phyloP scores from a whole-genome alignment of 1,140 invertebrate genomes.

The Tenebrio molitor region DNA sequence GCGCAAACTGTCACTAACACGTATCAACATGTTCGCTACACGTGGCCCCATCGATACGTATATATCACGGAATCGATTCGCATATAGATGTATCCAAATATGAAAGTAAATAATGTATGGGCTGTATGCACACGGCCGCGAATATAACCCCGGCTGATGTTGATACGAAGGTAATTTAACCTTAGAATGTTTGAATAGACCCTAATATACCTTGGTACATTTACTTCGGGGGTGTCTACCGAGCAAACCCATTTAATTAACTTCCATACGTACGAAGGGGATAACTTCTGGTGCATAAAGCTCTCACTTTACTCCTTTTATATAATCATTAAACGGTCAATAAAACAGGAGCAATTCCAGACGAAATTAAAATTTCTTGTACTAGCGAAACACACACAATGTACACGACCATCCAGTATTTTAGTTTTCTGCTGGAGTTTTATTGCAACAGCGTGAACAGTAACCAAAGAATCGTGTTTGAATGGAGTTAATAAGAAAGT shows the following conservation, averaged over 20 bases:
- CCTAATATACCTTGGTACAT: constrained; percentile 36
- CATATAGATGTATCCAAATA: background rate
- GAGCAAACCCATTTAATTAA: constrained; percentile 35
- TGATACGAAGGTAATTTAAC: constrained; percentile 15
- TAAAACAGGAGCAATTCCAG: constrained; percentile 16
- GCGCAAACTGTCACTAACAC: constrained; percentile 6
- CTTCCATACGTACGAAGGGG: constrained; percentile 21
- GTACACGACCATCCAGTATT: background rate
- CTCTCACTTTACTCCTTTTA: constrained; percentile 9
- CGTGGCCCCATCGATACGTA: too few relatives aligned
- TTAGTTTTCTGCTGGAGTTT: background rate
- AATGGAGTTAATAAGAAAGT: constrained; percentile 24
- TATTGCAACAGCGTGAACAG: background rate
- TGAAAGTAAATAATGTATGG: constrained; percentile 13
- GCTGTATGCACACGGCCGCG: background rate
- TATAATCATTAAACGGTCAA: constrained; percentile 35
- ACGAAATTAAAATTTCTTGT: constrained; percentile 19
- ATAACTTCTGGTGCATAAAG: constrained; percentile 35
- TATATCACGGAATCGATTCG: constrained; percentile 18
- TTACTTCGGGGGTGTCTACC: constrained; percentile 20
- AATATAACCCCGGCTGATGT: constrained; percentile 4
- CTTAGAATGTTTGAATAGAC: constrained; percentile 39
- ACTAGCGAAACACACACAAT: constrained; percentile 5
- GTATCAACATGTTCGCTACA: too few relatives aligned
- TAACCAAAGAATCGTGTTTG: background rate